phyloP scores from a whole-genome alignment of 1,140 invertebrate species.

The Cepaea nemoralis region DNA sequence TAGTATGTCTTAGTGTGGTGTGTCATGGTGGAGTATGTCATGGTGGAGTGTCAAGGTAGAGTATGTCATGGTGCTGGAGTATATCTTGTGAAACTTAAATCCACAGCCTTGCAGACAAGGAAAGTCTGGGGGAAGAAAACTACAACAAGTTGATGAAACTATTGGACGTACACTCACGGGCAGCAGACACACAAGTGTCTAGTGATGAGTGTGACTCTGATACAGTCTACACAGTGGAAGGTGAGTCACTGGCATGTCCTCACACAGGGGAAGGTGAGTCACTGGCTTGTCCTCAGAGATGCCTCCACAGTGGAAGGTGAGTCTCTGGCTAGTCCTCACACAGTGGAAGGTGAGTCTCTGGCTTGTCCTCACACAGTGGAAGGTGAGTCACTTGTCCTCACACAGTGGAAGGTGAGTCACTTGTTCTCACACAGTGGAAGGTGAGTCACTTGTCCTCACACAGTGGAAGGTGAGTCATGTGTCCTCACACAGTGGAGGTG shows the following conservation, averaged over 20 bases:
- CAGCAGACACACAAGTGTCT: neutral
- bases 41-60: no score
- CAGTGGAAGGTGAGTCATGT: no score
- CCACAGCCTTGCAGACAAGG: conserved; percentile 13
- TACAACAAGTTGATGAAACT: conserved; percentile 31
- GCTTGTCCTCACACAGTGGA: neutral
- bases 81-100: no score
- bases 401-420: no score
- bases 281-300: neutral
- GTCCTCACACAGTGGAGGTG: neutral
- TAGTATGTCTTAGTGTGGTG: no score
- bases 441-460: neutral
- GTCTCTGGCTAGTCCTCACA: neutral
- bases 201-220: conserved; percentile 18
- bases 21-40: no score
- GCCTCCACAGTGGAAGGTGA: neutral
- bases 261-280: neutral
- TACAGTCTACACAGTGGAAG: conserved; percentile 27
- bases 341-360: no score
- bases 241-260: neutral
- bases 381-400: no score
- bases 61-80: no score
- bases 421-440: neutral
- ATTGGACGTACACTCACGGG: conserved; percentile 1
- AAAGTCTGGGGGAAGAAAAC: conserved; percentile 26